phyloP scores from a whole-genome alignment of 2,113 vertebrate species.

The Tetrax tetrax region DNA sequence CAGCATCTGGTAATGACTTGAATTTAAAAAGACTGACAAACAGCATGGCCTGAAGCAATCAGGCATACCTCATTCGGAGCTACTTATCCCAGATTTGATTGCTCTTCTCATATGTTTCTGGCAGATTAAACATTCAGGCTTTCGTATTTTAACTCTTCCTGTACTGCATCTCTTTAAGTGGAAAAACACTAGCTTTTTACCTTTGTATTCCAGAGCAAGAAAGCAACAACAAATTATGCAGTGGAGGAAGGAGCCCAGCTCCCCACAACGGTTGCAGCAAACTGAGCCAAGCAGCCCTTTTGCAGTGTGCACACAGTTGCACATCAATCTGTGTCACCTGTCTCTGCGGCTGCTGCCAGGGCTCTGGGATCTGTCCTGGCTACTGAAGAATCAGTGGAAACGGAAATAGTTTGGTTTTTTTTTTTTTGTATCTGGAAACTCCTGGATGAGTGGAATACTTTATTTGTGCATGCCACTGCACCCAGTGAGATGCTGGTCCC shows the following conservation, averaged over 20 bases:
- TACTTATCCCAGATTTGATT: conserved; percentile 76
- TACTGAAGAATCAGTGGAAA: neutral
- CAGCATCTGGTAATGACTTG: conserved; percentile 82
- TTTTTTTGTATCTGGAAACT: neutral
- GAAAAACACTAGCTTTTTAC: conserved; percentile 29
- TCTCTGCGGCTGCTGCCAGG: neutral
- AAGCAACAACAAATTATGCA: neutral
- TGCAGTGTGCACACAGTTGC: neutral
- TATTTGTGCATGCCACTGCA: neutral
- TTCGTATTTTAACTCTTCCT: conserved; percentile 78
- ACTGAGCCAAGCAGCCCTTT: neutral
- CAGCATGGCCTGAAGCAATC: conserved; percentile 79
- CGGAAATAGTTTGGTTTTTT: fast-evolving
- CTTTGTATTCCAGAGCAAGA: neutral
- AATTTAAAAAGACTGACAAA: conserved; percentile 84
- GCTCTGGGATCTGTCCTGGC: neutral
- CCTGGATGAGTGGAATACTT: neutral
- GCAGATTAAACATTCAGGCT: conserved; percentile 74
- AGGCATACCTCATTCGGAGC: conserved; percentile 73
- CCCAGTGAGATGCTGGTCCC: fast-evolving
- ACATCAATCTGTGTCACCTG: neutral
- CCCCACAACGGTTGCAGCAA: neutral
- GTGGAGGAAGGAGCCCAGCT: neutral
- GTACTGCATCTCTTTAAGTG: conserved; percentile 5
- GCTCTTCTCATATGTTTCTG: conserved; percentile 76